phyloP scores from a whole-genome alignment of 1,140 invertebrate genomes.

The Calephelis nemesis region DNA sequence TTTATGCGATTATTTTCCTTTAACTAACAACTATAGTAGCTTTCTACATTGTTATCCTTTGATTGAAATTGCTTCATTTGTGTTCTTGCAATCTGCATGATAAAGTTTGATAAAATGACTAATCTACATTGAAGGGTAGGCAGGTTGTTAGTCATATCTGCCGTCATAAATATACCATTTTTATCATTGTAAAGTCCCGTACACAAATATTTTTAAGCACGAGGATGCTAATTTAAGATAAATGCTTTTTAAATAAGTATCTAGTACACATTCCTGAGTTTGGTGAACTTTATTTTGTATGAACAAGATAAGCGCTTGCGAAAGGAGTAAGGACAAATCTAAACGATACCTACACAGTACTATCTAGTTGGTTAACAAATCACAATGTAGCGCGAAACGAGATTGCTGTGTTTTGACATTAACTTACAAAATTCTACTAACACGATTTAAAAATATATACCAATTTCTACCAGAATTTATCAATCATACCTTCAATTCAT shows the following conservation, averaged over 20 bases:
- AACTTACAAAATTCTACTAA: neutral
- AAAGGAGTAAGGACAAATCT: neutral
- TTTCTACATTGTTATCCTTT: neutral
- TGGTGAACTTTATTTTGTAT: constrained; percentile 13
- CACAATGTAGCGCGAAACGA: constrained; percentile 7
- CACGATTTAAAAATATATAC: neutral
- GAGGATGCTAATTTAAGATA: neutral
- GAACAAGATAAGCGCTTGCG: constrained; percentile 4
- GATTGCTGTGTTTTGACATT: neutral
- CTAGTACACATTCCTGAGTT: neutral
- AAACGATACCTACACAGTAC: too few relatives aligned
- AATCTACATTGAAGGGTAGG: constrained; percentile 36
- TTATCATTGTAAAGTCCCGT: constrained; percentile 8
- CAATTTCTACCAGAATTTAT: constrained; percentile 1
- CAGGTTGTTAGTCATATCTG: constrained; percentile 40
- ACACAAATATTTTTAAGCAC: neutral
- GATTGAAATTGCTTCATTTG: neutral
- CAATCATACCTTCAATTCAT: neutral
- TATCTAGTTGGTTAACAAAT: too few relatives aligned
- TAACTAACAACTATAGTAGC: too few relatives aligned
- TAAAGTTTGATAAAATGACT: constrained; percentile 41
- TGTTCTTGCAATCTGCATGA: constrained; percentile 26
- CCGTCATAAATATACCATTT: constrained; percentile 25
- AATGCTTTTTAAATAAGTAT: constrained; percentile 2
- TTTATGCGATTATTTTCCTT: neutral